Base-by-base conservation (phyloP, 2,113 vertebrate genomes). In the Hucho hucho region DNA sequence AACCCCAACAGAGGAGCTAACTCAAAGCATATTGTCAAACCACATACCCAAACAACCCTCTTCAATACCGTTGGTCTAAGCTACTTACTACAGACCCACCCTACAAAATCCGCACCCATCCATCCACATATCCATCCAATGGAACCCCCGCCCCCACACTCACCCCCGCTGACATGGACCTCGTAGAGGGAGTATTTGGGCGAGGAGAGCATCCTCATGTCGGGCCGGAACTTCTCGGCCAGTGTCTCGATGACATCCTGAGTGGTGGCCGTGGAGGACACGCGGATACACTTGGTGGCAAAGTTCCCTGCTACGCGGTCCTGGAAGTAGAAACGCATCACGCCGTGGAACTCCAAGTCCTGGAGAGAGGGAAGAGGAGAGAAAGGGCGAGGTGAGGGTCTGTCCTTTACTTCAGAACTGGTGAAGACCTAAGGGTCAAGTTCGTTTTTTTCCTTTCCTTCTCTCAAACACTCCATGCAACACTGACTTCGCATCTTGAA, bases 301-400 rank as follows among this genome's bases (percentile, higher is more conserved):
- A 99, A 99, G 92, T 99, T 99, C 67, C 98, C 98, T 14, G 98
- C 97, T 74, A 98, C 95, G 84, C 97, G 96, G 83, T 99, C 98
- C 94, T 99, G 98, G 91, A 99, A 99, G 89, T 99, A 99, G 91
- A 99, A 99, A 74, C 98, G 94, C 98, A 99, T 99, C 77, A 99
- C 98, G 71, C 98, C 98, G 79, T 99, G 98, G 88, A 99, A 99
- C 90, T 99, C 98, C 76, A 99, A 80, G 86, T 99, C 98, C 98
- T 99, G 79, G 16, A 69, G 80, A 11, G 56, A 67, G 13, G 24
- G 0, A 32, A 64, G n/a, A 56, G 26, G n/a, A 43, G 53, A 20
- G 25, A 14, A 7, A 43, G 37, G 9, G 9, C 37, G 37, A 43
- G 37, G 37, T 43, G 37, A 43, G 37, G 37, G 37, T 11, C 7